Evolutionary conservation across 2,797 vertebrate species (phyloP).

Genomic region (Ataeniobius toweri): DNA sequence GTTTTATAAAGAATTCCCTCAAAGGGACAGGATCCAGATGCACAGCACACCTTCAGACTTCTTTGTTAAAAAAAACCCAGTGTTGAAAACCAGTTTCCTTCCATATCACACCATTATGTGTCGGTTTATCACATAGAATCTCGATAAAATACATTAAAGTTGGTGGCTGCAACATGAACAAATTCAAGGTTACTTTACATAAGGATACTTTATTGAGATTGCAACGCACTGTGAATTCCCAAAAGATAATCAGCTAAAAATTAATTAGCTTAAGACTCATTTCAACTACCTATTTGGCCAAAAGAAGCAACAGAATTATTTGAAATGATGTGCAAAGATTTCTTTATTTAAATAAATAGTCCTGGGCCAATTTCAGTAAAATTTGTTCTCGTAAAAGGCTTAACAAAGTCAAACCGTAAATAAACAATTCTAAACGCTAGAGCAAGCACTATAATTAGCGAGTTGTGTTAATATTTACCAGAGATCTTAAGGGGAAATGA

Average conservation of each 20-base stretch:
- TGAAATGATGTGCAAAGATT: not conserved
- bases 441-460: not conserved
- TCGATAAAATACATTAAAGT: not conserved
- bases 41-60: not conserved
- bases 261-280: too few relatives aligned
- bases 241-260: too few relatives aligned
- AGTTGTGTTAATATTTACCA: fast-evolving
- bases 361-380: not conserved
- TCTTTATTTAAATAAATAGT: not conserved
- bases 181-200: not conserved
- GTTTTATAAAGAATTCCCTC: too few relatives aligned
- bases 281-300: too few relatives aligned
- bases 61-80: too few relatives aligned
- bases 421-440: fast-evolving
- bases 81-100: too few relatives aligned
- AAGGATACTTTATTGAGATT: too few relatives aligned
- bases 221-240: too few relatives aligned
- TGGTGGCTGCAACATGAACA: not conserved
- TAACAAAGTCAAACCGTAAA: fast-evolving
- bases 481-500: constrained; percentile 13
- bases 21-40: not conserved
- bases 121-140: not conserved
- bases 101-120: too few relatives aligned
- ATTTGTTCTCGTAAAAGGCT: too few relatives aligned
- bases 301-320: not conserved